Evolutionary conservation across 2,888 invertebrate species (phyloP), one percentile per base, ranked within the genome.

Genomic region (Oxystoma pomonae): DNA sequence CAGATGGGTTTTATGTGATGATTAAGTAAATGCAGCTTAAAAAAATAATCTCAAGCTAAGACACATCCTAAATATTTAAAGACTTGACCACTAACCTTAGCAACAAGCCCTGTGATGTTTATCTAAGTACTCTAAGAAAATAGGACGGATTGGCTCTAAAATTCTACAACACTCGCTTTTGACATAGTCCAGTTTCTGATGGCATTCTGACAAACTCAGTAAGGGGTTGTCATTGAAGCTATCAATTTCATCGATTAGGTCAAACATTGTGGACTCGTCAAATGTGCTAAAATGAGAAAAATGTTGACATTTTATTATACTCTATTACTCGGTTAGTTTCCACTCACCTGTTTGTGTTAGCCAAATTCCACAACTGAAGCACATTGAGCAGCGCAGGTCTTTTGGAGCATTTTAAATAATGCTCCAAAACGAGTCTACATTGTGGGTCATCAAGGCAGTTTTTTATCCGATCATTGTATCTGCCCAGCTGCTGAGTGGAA

Each of bases 141-240:
- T 57, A 5, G 64, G 57, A 55, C 67, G 70, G 52, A 67, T 64
- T 60, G 59, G 69, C 20, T 71, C 69, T 22, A 75, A 67, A 50
- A 75, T 68, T 58, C 73, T 70, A 66, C 70, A 72, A 61, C 74
- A 75, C 66, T 75, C 74, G 21, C 60, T 67, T 65, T 72, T 74
- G 58, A 74, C 70, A 65, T 69, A 74, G 16, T 59, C 60, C 20
- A 73, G 49, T 61, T 75, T 74, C n/a, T 70, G 69, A 16, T 71
- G 66, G 57, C 58, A 59, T 64, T 75, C 74, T 1, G 70, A 57
- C 16, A 74, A 64, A 49, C 62, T 72, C n/a, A 72, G 65, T 18
- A 75, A 65, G 16, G 73, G 73, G 62, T 71, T 67, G 2, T 66
- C 57, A 59, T 73, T 72, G 58, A 75, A 75, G 58, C 65, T 72